These are phyloP conservation scores for Cerceris rybyensis DNA, from an alignment of 2,888 invertebrate genomes.

Conservation along the genomic window DNA sequence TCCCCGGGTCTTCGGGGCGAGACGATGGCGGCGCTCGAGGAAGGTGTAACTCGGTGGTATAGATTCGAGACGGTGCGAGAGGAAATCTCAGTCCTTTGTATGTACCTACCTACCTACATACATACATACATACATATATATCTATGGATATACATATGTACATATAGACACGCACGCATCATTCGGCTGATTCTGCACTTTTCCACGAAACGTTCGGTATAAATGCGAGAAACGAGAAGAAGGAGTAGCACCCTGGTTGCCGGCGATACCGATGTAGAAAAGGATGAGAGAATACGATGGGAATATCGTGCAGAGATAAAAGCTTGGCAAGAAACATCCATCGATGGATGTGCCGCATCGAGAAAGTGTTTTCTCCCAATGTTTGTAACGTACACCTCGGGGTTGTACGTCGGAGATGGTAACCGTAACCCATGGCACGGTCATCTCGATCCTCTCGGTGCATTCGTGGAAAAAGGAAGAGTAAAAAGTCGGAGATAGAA, in stretches of 20 bases:
- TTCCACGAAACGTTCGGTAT: constrained; percentile 71
- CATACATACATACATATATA: constrained; percentile 17
- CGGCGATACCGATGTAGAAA: background rate
- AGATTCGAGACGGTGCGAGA: constrained; percentile 59
- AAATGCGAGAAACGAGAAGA: constrained; percentile 66
- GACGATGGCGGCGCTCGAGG: constrained; percentile 44
- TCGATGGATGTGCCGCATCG: background rate
- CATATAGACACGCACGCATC: constrained; percentile 54
- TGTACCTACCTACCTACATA: constrained; percentile 19
- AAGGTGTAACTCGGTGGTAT: constrained; percentile 63
- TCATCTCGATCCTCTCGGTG: background rate
- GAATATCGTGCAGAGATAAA: background rate
- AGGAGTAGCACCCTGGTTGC: background rate
- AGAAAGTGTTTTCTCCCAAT: background rate
- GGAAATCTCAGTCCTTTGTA: constrained; percentile 55
- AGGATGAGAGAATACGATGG: background rate
- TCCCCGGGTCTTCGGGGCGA: constrained; percentile 51
- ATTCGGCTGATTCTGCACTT: constrained; percentile 76
- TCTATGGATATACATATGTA: constrained; percentile 27
- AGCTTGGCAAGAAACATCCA: too few relatives aligned
- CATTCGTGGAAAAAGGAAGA: constrained; percentile 34
- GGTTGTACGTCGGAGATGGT: background rate
- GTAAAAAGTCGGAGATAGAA: constrained; percentile 39
- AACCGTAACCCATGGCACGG: background rate
- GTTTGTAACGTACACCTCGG: background rate